Evolutionary conservation across 1,140 invertebrate species (phyloP).

Genomic region (Propsilocerus akamusi): DNA sequence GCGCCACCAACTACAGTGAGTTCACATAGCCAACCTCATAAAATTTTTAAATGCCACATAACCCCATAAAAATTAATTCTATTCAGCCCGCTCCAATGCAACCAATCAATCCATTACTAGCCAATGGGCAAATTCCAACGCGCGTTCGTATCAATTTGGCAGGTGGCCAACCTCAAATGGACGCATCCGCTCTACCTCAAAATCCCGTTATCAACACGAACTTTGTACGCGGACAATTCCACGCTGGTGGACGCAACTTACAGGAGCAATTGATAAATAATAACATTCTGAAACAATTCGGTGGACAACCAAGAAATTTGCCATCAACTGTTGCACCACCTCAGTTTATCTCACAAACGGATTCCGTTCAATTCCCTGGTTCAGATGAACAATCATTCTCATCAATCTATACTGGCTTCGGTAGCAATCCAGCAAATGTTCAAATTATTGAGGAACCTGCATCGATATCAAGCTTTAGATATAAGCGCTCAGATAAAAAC

Average conservation of each 20-base stretch:
- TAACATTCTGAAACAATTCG: background rate
- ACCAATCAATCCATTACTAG: conserved; percentile 36
- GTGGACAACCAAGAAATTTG: conserved; percentile 3
- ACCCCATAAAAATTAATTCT: background rate
- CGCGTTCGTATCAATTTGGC: conserved; percentile 34
- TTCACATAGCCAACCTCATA: background rate
- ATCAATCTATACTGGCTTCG: conserved; percentile 3
- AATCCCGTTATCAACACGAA: conserved; percentile 28
- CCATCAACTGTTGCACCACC: background rate
- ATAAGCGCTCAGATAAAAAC: conserved; percentile 22
- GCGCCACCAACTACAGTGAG: conserved; percentile 29
- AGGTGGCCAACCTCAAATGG: conserved; percentile 10
- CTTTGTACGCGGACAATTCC: conserved; percentile 38
- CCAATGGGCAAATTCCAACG: conserved; percentile 46
- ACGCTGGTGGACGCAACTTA: conserved; percentile 29
- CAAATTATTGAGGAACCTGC: conserved; percentile 35
- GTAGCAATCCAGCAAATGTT: conserved; percentile 28
- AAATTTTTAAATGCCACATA: background rate
- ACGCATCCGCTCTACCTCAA: conserved; percentile 8
- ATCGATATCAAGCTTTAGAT: conserved; percentile 29
- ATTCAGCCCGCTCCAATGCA: conserved; percentile 23
- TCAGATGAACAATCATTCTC: background rate
- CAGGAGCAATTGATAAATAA: conserved; percentile 29
- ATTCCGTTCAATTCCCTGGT: background rate
- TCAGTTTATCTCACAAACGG: conserved; percentile 4